A percentile compares a stretch with the other conserved stretches of the same genome.
These are phyloP conservation scores for Antitype chi DNA, from an alignment of 2,888 invertebrate species.

Conservation along the genomic window DNA sequence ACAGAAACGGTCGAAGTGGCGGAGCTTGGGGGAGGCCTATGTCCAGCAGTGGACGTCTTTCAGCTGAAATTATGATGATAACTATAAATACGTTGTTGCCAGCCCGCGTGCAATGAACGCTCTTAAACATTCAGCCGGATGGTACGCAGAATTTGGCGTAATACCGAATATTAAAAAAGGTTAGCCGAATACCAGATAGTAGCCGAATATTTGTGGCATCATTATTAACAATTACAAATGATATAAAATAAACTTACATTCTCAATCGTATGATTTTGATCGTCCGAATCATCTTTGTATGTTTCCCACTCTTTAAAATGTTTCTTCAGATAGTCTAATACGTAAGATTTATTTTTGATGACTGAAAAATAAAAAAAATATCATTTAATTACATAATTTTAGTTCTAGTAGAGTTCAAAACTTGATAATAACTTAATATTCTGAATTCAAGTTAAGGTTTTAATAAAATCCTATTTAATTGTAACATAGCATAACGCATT, in stretches of 20 bases:
- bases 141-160: not conserved
- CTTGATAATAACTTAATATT: too few relatives aligned
- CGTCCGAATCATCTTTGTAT: constrained; percentile 35
- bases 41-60: too few relatives aligned
- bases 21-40: too few relatives aligned
- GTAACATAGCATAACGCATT: too few relatives aligned
- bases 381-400: not conserved
- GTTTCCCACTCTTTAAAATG: constrained; percentile 73
- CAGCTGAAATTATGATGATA: too few relatives aligned
- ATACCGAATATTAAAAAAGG: not conserved
- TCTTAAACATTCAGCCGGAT: too few relatives aligned
- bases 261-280: not conserved
- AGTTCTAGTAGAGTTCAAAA: too few relatives aligned
- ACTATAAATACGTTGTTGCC: too few relatives aligned
- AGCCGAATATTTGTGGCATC: not conserved
- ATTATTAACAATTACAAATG: not conserved
- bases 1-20: too few relatives aligned
- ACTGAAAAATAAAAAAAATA: constrained; percentile 65
- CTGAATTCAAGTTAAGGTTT: too few relatives aligned
- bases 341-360: constrained; percentile 68
- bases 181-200: not conserved
- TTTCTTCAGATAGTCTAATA: constrained; percentile 74
- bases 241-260: constrained; percentile 50
- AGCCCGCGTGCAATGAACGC: too few relatives aligned
- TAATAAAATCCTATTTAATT: too few relatives aligned